Percentiles rank a stretch among this genome's conserved stretches.
These are phyloP conservation scores for Aplidium turbinatum DNA, from an alignment of 23 tunicate genomes.

Conservation along the genomic window DNA sequence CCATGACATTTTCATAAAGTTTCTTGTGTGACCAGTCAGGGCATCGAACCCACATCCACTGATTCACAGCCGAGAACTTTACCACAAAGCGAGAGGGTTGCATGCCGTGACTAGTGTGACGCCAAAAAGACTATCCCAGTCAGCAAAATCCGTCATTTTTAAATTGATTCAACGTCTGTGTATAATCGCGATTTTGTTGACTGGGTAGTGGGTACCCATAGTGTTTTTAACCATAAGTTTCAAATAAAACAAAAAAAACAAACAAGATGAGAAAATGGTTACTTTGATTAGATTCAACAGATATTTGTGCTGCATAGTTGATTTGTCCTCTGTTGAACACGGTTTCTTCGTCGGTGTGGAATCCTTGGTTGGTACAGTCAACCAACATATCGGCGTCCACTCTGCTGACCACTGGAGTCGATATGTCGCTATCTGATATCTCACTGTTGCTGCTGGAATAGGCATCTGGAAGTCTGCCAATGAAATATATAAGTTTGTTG, in stretches of 20 bases:
- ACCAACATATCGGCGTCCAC: neutral
- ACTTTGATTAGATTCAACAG: constrained; percentile 48
- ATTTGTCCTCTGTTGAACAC: constrained; percentile 30
- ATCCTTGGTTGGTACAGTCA: constrained; percentile 52
- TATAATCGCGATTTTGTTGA: neutral
- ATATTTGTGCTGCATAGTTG: constrained; percentile 61
- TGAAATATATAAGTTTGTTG: neutral
- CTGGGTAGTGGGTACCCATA: neutral
- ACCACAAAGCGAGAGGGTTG: too few species aligned
- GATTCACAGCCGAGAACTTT: too few species aligned
- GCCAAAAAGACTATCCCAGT: neutral
- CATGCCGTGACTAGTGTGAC: too few species aligned
- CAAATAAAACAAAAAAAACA: neutral
- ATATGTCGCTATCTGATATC: neutral
- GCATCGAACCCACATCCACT: too few species aligned
- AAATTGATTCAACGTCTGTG: neutral
- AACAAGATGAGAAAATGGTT: neutral
- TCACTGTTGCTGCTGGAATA: neutral
- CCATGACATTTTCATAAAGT: too few species aligned
- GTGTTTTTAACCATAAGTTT: neutral
- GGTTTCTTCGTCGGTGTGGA: constrained; percentile 42
- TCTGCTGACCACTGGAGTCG: constrained; percentile 8
- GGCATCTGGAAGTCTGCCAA: constrained; percentile 4
- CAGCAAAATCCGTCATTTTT: neutral
- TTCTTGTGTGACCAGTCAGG: too few species aligned